Evolutionary conservation across 2,797 vertebrate species (phyloP).

Genomic region (Gadopsis marmoratus): DNA sequence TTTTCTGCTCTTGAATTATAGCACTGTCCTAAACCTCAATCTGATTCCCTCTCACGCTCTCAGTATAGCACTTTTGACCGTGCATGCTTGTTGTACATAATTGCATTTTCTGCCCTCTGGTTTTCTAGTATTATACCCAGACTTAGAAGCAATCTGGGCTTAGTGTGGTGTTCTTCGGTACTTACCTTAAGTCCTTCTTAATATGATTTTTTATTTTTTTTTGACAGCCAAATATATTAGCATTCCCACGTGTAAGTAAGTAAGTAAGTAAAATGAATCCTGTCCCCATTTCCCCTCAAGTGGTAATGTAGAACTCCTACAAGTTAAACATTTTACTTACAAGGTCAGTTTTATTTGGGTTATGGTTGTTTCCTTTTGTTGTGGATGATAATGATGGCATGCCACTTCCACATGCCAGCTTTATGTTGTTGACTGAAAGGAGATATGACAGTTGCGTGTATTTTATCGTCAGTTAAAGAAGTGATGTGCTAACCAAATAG

Average conservation of each 20-base stretch:
- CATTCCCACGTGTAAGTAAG: conserved; percentile 55
- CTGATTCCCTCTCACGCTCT: conserved; percentile 28
- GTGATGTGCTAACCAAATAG: conserved; percentile 12
- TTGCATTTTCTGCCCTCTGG: conserved; percentile 49
- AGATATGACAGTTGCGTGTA: conserved; percentile 5
- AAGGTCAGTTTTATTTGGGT: conserved; percentile 25
- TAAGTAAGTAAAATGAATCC: conserved; percentile 50
- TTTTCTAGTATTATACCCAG: conserved; percentile 49
- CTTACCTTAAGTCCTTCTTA: conserved; percentile 64
- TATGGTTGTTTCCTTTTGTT: conserved; percentile 7
- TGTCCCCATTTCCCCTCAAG: conserved; percentile 30
- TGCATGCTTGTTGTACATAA: conserved; percentile 37
- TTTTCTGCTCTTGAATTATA: conserved; percentile 41
- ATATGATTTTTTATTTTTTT: conserved; percentile 51
- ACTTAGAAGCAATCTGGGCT: conserved; percentile 41
- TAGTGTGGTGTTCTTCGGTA: conserved; percentile 53
- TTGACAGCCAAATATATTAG: conserved; percentile 53
- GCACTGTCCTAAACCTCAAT: conserved; percentile 16
- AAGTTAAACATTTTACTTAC: conserved; percentile 15
- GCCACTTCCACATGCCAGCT: conserved; percentile 4
- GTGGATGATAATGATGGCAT: not conserved
- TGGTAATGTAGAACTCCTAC: conserved; percentile 10
- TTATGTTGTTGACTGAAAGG: not conserved
- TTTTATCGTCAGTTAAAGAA: not conserved
- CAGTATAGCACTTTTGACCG: conserved; percentile 19